Evolutionary conservation across 2,797 vertebrate species (phyloP), one percentile per base, ranked within the genome.

Genomic region (Discoglossus pictus): DNA sequence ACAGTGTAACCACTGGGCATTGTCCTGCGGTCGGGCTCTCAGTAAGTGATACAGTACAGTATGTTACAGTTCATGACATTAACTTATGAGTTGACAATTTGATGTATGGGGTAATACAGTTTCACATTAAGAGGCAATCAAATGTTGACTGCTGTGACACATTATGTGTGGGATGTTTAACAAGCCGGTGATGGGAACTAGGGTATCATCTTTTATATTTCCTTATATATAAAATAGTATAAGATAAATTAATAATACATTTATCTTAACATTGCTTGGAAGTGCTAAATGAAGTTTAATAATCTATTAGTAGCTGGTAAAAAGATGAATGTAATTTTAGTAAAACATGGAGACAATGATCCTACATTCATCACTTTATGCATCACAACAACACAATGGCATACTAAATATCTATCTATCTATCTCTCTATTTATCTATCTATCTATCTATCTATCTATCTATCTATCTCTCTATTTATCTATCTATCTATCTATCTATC

Each of bases 61-160:
- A 16, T 40, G 34, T 55, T 55, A 4, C 53, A 55, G 53, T 55
- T 55, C 53, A 39, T 40, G 31, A 36, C 18, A 55, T 24, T 55
- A 55, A 55, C 20, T 20, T 55, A 13, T 55, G 17, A 40, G 36
- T 7, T 55, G 53, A 39, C 17, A 21, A 20, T 40, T 39, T 55
- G 35, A 55, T 40, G 35, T 55, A 55, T 55, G 35, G 12, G 9
- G 13, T 39, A 55, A 55, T 55, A 35, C 5, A 23, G 6, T 39
- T 11, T 21, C 31, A 55, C 18, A 55, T 39, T 39, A 39, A 13
- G 6, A 12, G 35, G 36, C 34, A 55, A 38, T 24, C 12, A 23
- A 10, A 21, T 39, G n/a, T 16, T 35, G 18, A 40, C 53, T 5
- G 35, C 53, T 39, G 18, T 55, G 18, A 55, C n/a, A 3, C 12